Conservation (phyloP, 2,888 invertebrate species). For the Acrobeloides nanus region DNA sequence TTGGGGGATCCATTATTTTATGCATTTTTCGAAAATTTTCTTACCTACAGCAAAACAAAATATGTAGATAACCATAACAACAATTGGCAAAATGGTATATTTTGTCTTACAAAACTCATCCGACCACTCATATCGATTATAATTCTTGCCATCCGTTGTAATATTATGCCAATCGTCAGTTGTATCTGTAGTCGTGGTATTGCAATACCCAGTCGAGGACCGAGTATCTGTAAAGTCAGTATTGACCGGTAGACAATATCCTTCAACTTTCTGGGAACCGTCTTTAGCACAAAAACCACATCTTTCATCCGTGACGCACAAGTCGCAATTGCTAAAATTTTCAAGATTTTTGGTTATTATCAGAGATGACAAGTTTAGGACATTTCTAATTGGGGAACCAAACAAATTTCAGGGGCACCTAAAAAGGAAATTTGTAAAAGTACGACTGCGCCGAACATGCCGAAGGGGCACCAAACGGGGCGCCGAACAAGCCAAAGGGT, state of each 20-base stretch:
- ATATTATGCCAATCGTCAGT: too few relatives aligned
- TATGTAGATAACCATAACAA: conserved; percentile 47
- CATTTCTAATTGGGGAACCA: too few relatives aligned
- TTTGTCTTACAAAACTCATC: conserved; percentile 23
- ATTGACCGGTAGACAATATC: conserved; percentile 29
- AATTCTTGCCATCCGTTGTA: conserved; percentile 5
- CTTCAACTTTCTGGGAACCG: conserved; percentile 7
- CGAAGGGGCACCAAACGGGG: too few relatives aligned
- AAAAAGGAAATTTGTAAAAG: too few relatives aligned
- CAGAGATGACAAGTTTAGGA: too few relatives aligned
- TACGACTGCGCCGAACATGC: too few relatives aligned
- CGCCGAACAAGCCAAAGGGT: too few relatives aligned
- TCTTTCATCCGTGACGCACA: conserved; percentile 54
- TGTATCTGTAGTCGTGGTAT: conserved; percentile 10
- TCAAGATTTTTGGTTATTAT: too few relatives aligned
- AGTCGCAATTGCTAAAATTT: conserved; percentile 54
- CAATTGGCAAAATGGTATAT: conserved; percentile 54
- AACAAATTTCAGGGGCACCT: too few relatives aligned
- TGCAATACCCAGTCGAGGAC: conserved; percentile 14
- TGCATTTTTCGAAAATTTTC: too few relatives aligned
- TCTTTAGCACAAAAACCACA: conserved; percentile 55
- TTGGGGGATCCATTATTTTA: too few relatives aligned
- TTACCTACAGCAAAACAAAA: conserved; percentile 24
- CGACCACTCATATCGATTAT: conserved; percentile 19
- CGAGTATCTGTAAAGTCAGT: conserved; percentile 7